phyloP scores from a whole-genome alignment of 2,888 invertebrate species.

The Scaptomyza caliginosa region DNA sequence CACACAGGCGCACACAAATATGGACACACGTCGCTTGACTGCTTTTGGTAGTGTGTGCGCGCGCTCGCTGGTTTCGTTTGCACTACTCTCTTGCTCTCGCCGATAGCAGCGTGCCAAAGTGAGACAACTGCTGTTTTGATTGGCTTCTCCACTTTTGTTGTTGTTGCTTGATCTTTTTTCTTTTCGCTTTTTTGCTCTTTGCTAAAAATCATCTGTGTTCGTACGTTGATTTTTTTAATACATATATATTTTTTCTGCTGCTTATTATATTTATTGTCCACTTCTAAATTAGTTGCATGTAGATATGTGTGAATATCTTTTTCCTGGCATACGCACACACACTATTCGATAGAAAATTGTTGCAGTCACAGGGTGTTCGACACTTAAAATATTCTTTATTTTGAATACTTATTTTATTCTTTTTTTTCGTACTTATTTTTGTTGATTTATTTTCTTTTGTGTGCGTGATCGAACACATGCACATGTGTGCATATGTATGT shows the following conservation, averaged over 20 bases:
- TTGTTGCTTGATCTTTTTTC: conserved; percentile 70
- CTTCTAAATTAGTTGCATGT: conserved; percentile 68
- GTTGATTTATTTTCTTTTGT: conserved; percentile 13
- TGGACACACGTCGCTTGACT: conserved; percentile 69
- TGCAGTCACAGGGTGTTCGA: conserved; percentile 57
- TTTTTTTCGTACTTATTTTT: conserved; percentile 57
- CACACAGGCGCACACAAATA: conserved; percentile 46
- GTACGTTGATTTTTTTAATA: conserved; percentile 64
- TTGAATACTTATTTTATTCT: no score
- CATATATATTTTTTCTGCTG: conserved; percentile 42
- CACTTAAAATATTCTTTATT: conserved; percentile 64
- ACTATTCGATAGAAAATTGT: conserved; percentile 32
- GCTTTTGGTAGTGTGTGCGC: conserved; percentile 57
- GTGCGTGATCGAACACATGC: conserved; percentile 21
- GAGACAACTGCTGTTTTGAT: conserved; percentile 77
- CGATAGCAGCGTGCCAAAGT: conserved; percentile 57
- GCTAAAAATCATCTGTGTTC: conserved; percentile 81
- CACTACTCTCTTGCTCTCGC: conserved; percentile 39
- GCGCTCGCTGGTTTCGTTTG: conserved; percentile 47
- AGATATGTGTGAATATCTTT: conserved; percentile 49
- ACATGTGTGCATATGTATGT: conserved; percentile 25
- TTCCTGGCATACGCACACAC: conserved; percentile 38
- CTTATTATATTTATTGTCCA: conserved; percentile 69
- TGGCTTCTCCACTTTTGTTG: conserved; percentile 64
- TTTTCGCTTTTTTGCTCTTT: conserved; percentile 65